Evolutionary conservation across 53 echinoderm and acorn worm species (phyloP), one percentile per base, ranked within the genome.

Genomic region (Holothuria scabra): DNA sequence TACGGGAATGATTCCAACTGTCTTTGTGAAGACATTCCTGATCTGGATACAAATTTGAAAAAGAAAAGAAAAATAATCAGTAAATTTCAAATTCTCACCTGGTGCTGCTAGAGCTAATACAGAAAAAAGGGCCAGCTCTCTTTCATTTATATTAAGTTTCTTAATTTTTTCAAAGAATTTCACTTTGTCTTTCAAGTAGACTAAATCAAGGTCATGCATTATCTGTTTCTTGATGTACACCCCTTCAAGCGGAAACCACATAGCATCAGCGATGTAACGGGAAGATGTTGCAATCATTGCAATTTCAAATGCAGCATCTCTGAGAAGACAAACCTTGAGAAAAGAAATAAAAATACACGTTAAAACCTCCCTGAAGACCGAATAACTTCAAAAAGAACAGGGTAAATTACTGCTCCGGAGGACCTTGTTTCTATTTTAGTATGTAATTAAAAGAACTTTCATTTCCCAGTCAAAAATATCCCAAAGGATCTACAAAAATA

Each of bases 81-180:
- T 19, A 0, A 56, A 76, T 28, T 23, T 26, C 3, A 71, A 24
- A 46, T n/a, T 49, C 89, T 79, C 67, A 99, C 99, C 99, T 12
- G 99, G 99, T 70, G 99, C 92, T 35, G 92, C 89, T 66, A 99
- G 31, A 7, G 89, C 91, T 46, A 99, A 85, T 16, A 92, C 93
- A 85, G 95, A 99, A 82, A 99, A 99, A 68, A 99, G 86, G 18
- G 95, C 92, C 84, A 95, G 83, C 86, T 99, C 99, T 67, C 86
- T 89, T 46, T 99, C 99, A 9, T 89, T 93, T 65, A 99, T 46
- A 74, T 99, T 99, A 74, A 99, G 81, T 83, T 89, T 95, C 84
- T 90, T 92, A 91, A 99, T 95, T 83, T 95, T 99, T 81, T 99
- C 99, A 87, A 99, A 99, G 85, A 99, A 99, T 71, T 84, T 83